Base-by-base conservation (phyloP, 1,140 invertebrate genomes). In the Physella acuta region DNA sequence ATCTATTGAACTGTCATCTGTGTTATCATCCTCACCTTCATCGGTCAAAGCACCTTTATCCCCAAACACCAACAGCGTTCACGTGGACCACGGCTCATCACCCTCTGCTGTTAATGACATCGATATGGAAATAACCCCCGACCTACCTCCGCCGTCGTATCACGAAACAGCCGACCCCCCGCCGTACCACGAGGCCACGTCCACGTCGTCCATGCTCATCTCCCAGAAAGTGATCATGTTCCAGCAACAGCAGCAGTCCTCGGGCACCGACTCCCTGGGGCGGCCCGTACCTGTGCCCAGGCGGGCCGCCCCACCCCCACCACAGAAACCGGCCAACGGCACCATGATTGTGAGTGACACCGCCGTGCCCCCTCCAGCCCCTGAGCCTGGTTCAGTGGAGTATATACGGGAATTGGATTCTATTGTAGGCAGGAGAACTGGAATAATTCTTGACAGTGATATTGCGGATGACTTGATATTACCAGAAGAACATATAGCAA, bases 121-220 rank as follows among this genome's bases (percentile, higher is more conserved):
- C 17, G 33, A 37, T 1, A 24, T 24, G 3, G 36, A 44, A 1
- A 26, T 34, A 1, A 17, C 63, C 17, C 30, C 62, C 8, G 52
- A 60, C 53, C 63, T 63, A 39, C 73, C 68, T 31, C 73, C 73
- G 1, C 71, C 73, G 3, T 72, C 73, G 26, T 68, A 71, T 44
- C 69, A 70, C 59, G 71, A 71, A 44, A 60, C 60, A 17, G 63
- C 67, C 16, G 67, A 68, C 16, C 73, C 73, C 16, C 73, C 73
- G 58, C 64, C 71, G 16, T 71, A 70, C 37, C 39, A 56, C 28
- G 72, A 73, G 60, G 72, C 70, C 36, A 70, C 72, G 5, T 68
- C 66, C n/a, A 2, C 51, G 16, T 8, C 33, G 2, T 67, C 64
- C 51, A 68, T 68, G 31, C 66, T 39, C 39, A 44, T 60, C 26